These are phyloP conservation scores for Melanostoma mellinum DNA, from an alignment of 2,888 invertebrate genomes.

Conservation along the genomic window DNA sequence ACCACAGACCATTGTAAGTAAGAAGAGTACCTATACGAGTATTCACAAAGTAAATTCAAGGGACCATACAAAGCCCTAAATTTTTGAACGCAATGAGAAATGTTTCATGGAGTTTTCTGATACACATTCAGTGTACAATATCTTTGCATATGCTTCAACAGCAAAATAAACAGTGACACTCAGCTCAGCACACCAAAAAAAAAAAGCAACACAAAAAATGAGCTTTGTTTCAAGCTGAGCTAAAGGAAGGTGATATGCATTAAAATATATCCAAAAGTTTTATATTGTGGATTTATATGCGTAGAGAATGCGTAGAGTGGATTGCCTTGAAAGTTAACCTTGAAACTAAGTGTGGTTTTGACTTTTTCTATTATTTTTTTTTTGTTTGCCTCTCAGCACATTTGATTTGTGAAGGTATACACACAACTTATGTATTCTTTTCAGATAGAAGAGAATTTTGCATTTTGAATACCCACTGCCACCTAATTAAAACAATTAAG, in stretches of 20 bases:
- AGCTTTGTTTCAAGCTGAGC: slow-evolving; percentile 14
- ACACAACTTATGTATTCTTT: slow-evolving; percentile 44
- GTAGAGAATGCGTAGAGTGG: slow-evolving; percentile 67
- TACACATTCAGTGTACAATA: too few relatives aligned
- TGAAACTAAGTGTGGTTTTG: slow-evolving; percentile 61
- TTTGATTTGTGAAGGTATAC: background rate
- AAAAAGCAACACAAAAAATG: background rate
- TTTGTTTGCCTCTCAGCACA: slow-evolving; percentile 1
- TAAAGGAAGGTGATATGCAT: slow-evolving; percentile 45
- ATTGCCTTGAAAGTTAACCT: slow-evolving; percentile 68
- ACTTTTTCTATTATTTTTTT: slow-evolving; percentile 50
- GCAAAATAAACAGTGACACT: slow-evolving; percentile 18
- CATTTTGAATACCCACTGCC: slow-evolving; percentile 57
- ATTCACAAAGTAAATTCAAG: background rate
- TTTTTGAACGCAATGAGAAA: too few relatives aligned
- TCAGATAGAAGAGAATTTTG: slow-evolving; percentile 51
- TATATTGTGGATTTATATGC: slow-evolving; percentile 48
- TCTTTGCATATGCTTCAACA: slow-evolving; percentile 9
- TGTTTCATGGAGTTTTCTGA: too few relatives aligned
- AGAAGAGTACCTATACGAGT: slow-evolving; percentile 11
- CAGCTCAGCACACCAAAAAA: slow-evolving; percentile 23
- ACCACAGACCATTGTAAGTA: background rate
- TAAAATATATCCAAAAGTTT: slow-evolving; percentile 33
- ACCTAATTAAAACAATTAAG: slow-evolving; percentile 56
- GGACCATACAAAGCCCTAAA: background rate